Evolutionary conservation across 2,888 invertebrate genomes (phyloP), one percentile per base, ranked within the genome.

Genomic region (Leistus spinibarbis): DNA sequence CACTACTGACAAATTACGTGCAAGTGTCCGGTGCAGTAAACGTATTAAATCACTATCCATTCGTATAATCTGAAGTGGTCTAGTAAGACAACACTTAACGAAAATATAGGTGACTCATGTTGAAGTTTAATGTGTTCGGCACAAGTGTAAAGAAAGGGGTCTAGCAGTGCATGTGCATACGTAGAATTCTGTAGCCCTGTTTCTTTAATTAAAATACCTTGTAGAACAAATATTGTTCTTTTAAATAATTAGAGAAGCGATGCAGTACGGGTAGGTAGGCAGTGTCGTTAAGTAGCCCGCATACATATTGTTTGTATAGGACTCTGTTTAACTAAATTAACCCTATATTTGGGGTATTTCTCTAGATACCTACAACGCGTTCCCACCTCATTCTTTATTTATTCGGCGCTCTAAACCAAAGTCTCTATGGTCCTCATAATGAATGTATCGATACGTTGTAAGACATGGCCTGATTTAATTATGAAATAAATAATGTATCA

Each of bases 191-290:
- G 13, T 9, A 16, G 64, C 23, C 16, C 24, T 64, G n/a, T n/a
- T 19, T 10, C 24, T 64, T 64, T 64, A 64, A 64, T 64, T 64
- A 64, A 64, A 64, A 64, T 64, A 23, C 64, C 64, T 24, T 64
- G 64, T 64, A 24, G 64, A 64, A 64, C 64, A 23, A 64, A 64
- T 24, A 64, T 64, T 23, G 22, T 64, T 64, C 24, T 64, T 23
- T 23, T 64, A 64, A 64, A 23, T 20, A 64, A 64, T 64, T 64
- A 64, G 64, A n/a, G 23, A 9, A 22, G 60, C 60, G 19, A 60
- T 20, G 10, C 60, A 10, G 60, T 22, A 60, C 60, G 60, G 17
- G 60, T 22, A 60, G 20, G 22, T 19, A 20, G 60, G n/a, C 9
- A 19, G 60, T 60, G 1, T 19, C 22, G 60, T 22, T 10, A 22